A percentile compares a stretch with the other conserved stretches of the same genome.
phyloP scores from a whole-genome alignment of 2,888 invertebrate species.

The Drosophila dives region DNA sequence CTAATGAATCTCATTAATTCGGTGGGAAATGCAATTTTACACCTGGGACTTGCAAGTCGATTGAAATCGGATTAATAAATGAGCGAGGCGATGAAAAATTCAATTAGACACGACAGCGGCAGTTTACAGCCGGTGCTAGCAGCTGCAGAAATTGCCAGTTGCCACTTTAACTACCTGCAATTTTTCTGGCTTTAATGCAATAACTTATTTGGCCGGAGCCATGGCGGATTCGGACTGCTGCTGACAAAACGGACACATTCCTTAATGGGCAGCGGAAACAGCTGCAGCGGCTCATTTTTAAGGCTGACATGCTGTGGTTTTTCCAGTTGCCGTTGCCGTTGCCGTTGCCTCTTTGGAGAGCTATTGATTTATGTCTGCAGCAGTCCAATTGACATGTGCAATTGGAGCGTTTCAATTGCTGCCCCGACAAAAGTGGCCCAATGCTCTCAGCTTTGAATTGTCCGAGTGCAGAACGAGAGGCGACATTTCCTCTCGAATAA shows the following conservation, averaged over 20 bases:
- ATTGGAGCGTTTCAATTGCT: constrained; percentile 27
- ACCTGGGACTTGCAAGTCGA: constrained; percentile 57
- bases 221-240: constrained; percentile 25
- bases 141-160: constrained; percentile 17
- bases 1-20: constrained; percentile 80
- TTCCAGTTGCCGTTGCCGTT: constrained; percentile 15
- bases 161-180: constrained; percentile 64
- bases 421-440: constrained; percentile 29
- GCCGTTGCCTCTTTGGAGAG: constrained; percentile 30
- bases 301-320: constrained; percentile 65
- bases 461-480: constrained; percentile 23
- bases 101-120: constrained; percentile 65
- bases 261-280: constrained; percentile 62
- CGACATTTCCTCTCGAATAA: neutral
- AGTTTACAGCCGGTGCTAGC: constrained; percentile 12
- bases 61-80: constrained; percentile 82
- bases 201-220: constrained; percentile 52
- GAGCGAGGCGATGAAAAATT: constrained; percentile 71
- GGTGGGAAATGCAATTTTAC: constrained; percentile 48
- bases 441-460: constrained; percentile 15
- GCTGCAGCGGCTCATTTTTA: constrained; percentile 68
- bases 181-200: constrained; percentile 70
- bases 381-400: constrained; percentile 53
- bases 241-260: constrained; percentile 53
- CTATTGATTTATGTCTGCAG: constrained; percentile 72